Evolutionary conservation across 2,797 vertebrate species (phyloP).

Genomic region (Nyctalus aviator): DNA sequence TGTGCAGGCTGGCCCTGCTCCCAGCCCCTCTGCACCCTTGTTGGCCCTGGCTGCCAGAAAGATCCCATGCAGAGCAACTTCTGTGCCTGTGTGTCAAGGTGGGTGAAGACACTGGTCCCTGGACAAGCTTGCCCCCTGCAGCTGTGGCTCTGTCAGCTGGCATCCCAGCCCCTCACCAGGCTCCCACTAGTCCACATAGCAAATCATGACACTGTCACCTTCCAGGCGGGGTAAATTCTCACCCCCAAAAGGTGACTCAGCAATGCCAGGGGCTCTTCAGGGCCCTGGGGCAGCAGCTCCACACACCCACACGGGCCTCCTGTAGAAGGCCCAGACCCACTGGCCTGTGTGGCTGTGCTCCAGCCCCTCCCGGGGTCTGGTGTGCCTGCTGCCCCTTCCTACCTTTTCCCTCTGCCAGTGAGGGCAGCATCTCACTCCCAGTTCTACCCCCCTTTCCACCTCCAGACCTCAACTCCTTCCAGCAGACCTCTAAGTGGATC

Average conservation of each 20-base stretch:
- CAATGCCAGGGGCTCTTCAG: background rate
- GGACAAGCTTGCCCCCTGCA: background rate
- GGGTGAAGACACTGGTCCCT: background rate
- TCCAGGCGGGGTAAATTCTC: background rate
- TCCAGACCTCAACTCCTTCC: slow-evolving; percentile 95
- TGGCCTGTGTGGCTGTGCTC: background rate
- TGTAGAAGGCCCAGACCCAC: background rate
- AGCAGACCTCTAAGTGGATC: slow-evolving; percentile 96
- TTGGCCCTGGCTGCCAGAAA: background rate
- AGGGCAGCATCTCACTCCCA: background rate
- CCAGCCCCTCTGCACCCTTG: background rate
- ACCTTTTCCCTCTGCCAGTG: too few species aligned
- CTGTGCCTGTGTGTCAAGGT: background rate
- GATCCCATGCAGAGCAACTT: background rate
- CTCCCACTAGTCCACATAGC: background rate
- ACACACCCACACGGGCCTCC: background rate
- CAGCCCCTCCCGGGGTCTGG: background rate
- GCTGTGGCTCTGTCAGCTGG: background rate
- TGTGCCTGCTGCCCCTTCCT: rapidly evolving
- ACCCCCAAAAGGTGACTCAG: background rate
- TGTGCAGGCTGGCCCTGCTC: background rate
- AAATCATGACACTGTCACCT: background rate
- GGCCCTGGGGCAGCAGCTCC: background rate
- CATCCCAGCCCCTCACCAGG: background rate
- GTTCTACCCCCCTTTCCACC: background rate